Evolutionary conservation across 2,797 vertebrate genomes (phyloP), one percentile per base, ranked within the genome.

Genomic region (Syngnathus rostellatus): DNA sequence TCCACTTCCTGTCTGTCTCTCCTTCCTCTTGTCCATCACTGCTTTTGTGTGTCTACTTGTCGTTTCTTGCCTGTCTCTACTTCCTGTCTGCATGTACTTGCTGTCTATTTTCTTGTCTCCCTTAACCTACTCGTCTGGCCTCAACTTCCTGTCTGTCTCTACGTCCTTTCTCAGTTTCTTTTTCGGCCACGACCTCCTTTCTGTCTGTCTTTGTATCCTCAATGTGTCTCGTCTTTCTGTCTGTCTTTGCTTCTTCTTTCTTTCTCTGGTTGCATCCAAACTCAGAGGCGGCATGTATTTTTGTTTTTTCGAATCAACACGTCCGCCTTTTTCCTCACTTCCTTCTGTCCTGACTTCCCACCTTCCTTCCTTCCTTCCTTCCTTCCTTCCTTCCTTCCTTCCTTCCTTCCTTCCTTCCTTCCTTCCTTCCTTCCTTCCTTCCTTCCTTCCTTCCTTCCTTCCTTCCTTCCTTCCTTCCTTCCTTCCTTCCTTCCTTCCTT

Each of bases 311-410:
- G 37, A 38, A 38, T 62, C 60, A 16, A 12, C 43, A 19, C 63
- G 46, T 53, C 48, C 37, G 8, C 40, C 11, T 19, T 21, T 21
- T 37, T 2, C 10, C 38, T 50, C 8, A 45, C 38, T 5, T 31
- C 65, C 43, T 62, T 66, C 45, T 23, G 5, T 64, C 68, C 68
- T 1, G 4, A 25, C 16, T 50, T 17, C 51, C 64, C 58, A 37
- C 51, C 50, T 62, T 17, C 67, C 40, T 43, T 12, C 41, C 54
- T 38, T 21, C 10, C 31, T 31, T 31, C 31, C 31, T 31, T 31
- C 3, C 66, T 46, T 6, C 23, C 19, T 60, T 19, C 31, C 55
- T 16, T 19, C 17, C 23, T 23, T 23, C n/a, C 6, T 25, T 21
- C 25, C 1, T 8, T 46, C 8, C 17, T 31, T 19, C 51, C 37